Evolutionary conservation across 2,113 vertebrate genomes (phyloP), one percentile per base, ranked within the genome.

Genomic region (Notothenia rossii): DNA sequence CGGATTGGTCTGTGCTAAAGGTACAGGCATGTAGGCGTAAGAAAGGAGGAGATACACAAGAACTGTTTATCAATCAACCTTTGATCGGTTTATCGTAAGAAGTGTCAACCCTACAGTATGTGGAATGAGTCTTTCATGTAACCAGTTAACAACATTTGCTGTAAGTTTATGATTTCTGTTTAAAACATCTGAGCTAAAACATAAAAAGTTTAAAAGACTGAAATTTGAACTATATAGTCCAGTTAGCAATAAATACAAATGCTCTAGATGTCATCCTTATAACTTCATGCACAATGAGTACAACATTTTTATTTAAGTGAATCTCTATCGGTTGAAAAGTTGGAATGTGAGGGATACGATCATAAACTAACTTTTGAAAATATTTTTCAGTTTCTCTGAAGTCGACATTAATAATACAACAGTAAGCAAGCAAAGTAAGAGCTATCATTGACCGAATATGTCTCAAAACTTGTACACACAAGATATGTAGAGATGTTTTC

Each of bases 1-100:
- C 62, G 80, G 64, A 84, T 76, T 91, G 82, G 79, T 73, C 66
- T 20, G 3, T 33, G 73, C 50, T 81, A 82, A 63, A 88, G 68
- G 73, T 83, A 73, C 46, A 89, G 67, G 66, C 73, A 59, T 68
- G 61, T 70, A 75, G 76, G 83, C 46, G n/a, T 22, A 58, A 67
- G 25, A 49, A 60, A 77, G 45, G 45, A 61, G 53, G 17, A 70
- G 68, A 53, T 7, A n/a, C n/a, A 83, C 13, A 25, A 50, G 36
- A 54, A 49, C 48, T 50, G 64, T 63, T 81, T 60, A 75, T 64
- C 3, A 80, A 49, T 56, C 36, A 59, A 20, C 68, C 43, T 36
- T 33, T 2, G 63, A 73, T 29, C 43, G 18, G 49, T 56, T 20
- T 60, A 59, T 45, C 48, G n/a, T 78, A 46, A 75, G 43, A 70